Evolutionary conservation across 2,797 vertebrate genomes (phyloP).

Genomic region (Sandelia bainsii): DNA sequence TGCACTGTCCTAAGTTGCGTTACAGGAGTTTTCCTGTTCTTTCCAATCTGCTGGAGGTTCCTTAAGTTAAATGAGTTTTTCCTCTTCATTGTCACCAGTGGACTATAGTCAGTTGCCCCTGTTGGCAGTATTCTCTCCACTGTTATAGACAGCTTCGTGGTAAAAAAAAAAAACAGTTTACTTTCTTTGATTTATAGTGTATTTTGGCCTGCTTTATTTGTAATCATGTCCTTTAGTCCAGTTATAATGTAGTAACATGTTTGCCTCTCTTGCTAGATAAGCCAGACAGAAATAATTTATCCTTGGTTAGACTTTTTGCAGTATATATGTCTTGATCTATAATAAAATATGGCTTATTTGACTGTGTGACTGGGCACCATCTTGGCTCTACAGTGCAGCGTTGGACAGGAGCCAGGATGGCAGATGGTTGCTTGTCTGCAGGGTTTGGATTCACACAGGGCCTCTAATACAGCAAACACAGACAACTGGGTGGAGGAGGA

Average conservation of each 20-base stretch:
- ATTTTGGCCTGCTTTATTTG: no score
- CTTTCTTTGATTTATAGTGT: neutral
- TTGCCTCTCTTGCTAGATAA: neutral
- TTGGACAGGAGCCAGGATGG: conserved; percentile 80
- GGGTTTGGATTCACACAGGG: conserved; percentile 74
- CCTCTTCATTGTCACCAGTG: no score
- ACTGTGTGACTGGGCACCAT: conserved; percentile 62
- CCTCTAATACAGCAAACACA: conserved; percentile 71
- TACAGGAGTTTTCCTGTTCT: no score
- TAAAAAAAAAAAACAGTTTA: no score
- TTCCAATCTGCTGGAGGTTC: no score
- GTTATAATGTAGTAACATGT: neutral
- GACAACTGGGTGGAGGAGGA: conserved; percentile 67
- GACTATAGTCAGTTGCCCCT: no score
- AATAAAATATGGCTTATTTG: conserved; percentile 34
- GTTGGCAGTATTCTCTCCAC: no score
- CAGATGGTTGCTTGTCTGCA: conserved; percentile 83
- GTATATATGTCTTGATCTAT: conserved; percentile 13
- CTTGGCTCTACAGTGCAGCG: conserved; percentile 69
- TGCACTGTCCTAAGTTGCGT: no score
- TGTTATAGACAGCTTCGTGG: no score
- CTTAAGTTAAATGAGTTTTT: no score
- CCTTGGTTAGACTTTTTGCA: neutral
- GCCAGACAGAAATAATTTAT: neutral
- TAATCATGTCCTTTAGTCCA: neutral